These are phyloP conservation scores for Notarius quadriscutis DNA, from an alignment of 2,113 vertebrate genomes.

Conservation along the genomic window DNA sequence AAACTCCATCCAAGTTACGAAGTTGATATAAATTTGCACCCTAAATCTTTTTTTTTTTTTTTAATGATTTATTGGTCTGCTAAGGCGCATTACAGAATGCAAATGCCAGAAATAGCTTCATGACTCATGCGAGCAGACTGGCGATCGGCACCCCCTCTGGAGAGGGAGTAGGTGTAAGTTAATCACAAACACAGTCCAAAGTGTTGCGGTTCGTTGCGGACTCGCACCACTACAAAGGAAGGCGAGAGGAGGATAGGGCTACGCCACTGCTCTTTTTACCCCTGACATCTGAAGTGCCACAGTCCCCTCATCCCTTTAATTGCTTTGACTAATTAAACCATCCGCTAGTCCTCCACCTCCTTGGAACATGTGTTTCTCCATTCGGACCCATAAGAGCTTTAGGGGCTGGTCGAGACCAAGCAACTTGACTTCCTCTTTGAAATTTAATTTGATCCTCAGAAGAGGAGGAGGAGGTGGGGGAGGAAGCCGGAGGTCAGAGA, in stretches of 20 bases:
- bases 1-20: not conserved
- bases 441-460: constrained; percentile 61
- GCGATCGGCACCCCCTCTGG: constrained; percentile 61
- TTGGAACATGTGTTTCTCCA: constrained; percentile 61
- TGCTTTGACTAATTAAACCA: constrained; percentile 70
- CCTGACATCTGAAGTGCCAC: constrained; percentile 66
- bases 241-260: constrained; percentile 44
- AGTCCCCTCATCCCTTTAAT: constrained; percentile 67
- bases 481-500: constrained; percentile 50
- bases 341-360: constrained; percentile 34
- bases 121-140: constrained; percentile 64
- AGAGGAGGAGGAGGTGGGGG: not conserved
- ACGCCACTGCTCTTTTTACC: constrained; percentile 67
- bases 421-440: constrained; percentile 61
- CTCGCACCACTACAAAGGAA: constrained; percentile 67
- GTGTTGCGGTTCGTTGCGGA: constrained; percentile 64
- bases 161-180: constrained; percentile 72
- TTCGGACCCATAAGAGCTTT: constrained; percentile 48
- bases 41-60: not conserved
- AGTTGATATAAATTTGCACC: constrained; percentile 51
- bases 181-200: constrained; percentile 72
- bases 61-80: constrained; percentile 52
- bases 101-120: constrained; percentile 56
- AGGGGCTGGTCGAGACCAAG: constrained; percentile 48
- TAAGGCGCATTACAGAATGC: constrained; percentile 38